These are phyloP conservation scores for Amphiduros pacificus DNA, from an alignment of 2,888 invertebrate species.

Conservation along the genomic window DNA sequence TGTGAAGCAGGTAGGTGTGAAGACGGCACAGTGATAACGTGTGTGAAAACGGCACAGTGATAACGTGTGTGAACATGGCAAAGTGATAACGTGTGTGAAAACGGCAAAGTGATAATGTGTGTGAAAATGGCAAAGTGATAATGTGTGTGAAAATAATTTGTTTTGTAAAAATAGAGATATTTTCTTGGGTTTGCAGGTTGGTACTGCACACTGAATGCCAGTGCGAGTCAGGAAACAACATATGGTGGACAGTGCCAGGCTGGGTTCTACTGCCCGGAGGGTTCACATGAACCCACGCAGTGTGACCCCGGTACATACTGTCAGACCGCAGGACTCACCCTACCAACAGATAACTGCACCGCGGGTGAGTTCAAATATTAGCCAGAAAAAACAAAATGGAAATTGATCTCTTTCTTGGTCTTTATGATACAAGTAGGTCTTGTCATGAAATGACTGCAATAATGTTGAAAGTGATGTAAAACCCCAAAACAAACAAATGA, in stretches of 20 bases:
- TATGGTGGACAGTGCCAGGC: slow-evolving; percentile 51
- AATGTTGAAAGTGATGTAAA: neutral
- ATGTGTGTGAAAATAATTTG: no score
- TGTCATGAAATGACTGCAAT: neutral
- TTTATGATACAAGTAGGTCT: neutral
- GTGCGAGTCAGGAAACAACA: slow-evolving; percentile 33
- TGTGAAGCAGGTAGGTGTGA: slow-evolving; percentile 42
- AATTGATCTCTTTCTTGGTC: neutral
- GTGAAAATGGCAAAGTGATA: no score
- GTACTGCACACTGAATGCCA: slow-evolving; percentile 48
- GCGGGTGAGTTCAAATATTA: slow-evolving; percentile 38
- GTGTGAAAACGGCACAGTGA: no score
- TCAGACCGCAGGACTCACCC: slow-evolving; percentile 39
- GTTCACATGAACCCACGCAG: slow-evolving; percentile 41
- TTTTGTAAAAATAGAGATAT: no score
- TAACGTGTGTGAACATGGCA: no score
- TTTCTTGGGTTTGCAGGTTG: slow-evolving; percentile 50
- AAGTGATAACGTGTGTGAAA: no score
- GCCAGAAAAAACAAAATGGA: neutral
- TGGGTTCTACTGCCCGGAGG: slow-evolving; percentile 50
- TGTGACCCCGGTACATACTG: slow-evolving; percentile 46
- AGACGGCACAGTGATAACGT: no score
- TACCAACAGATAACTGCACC: slow-evolving; percentile 50
- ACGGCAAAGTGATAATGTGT: no score
- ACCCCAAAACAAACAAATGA: neutral